phyloP scores from a whole-genome alignment of 2,888 invertebrate genomes.

The Drosophila nigritarsus region DNA sequence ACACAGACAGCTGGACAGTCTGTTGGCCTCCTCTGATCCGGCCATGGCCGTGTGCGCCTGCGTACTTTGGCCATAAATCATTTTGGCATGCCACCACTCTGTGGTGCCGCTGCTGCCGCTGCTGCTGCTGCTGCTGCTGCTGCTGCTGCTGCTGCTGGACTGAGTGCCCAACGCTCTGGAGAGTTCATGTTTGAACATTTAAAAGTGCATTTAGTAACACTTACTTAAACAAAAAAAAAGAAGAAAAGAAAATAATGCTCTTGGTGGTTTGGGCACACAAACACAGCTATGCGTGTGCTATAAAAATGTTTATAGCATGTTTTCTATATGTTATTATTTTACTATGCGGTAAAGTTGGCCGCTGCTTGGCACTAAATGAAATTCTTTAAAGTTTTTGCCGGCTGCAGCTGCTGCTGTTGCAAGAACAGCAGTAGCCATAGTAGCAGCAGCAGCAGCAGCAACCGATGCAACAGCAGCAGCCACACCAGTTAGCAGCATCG shows the following conservation, averaged over 20 bases:
- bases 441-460: conserved; percentile 11
- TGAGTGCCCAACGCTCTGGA: conserved; percentile 8
- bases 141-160: conserved; percentile 27
- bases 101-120: conserved; percentile 22
- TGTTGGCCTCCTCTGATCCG: conserved; percentile 43
- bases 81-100: conserved; percentile 73
- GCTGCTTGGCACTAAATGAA: conserved; percentile 65
- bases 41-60: conserved; percentile 76
- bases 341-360: conserved; percentile 59
- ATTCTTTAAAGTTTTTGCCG: conserved; percentile 69
- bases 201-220: conserved; percentile 84
- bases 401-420: conserved; percentile 23
- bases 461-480: conserved; percentile 46
- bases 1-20: conserved; percentile 9
- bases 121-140: conserved; percentile 26
- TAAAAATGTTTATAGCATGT: conserved; percentile 82
- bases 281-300: conserved; percentile 48
- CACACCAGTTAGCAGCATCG: conserved; percentile 80
- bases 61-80: conserved; percentile 83
- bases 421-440: conserved; percentile 9
- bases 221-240: conserved; percentile 72
- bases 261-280: conserved; percentile 27
- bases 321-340: conserved; percentile 74
- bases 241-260: conserved; percentile 17
- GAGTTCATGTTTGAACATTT: conserved; percentile 80